Evolutionary conservation across 1,140 invertebrate genomes (phyloP).

Genomic region (Anadara kagoshimensis): DNA sequence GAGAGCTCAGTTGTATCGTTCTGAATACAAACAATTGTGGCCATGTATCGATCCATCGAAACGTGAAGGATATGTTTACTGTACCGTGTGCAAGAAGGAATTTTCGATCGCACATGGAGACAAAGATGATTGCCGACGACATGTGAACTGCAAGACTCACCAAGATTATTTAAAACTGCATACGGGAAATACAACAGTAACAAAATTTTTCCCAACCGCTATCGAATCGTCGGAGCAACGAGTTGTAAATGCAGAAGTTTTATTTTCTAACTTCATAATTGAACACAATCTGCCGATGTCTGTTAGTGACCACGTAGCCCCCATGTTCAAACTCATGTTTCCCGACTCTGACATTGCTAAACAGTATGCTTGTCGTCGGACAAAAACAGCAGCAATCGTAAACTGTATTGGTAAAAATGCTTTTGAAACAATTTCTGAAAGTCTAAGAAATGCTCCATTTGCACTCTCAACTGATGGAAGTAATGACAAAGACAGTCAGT

Average conservation of each 20-base stretch:
- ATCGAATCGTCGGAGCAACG: background rate
- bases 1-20: background rate
- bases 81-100: background rate
- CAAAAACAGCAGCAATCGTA: constrained; percentile 26
- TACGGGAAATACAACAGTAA: background rate
- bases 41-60: background rate
- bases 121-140: constrained; percentile 1
- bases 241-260: constrained; percentile 18
- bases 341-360: constrained; percentile 22
- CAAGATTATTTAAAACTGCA: background rate
- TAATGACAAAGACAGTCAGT: constrained; percentile 1
- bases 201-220: background rate
- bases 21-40: background rate
- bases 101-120: background rate
- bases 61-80: background rate
- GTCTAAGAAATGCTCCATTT: background rate
- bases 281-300: constrained; percentile 23
- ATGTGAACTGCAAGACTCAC: background rate
- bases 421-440: background rate
- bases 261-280: constrained; percentile 21
- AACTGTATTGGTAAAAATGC: constrained; percentile 14
- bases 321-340: constrained; percentile 13
- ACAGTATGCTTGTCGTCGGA: constrained; percentile 8
- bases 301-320: constrained; percentile 12
- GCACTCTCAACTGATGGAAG: constrained; percentile 1